Evolutionary conservation across 1,140 invertebrate genomes (phyloP), one percentile per base, ranked within the genome.

Genomic region (Formica exsecta): DNA sequence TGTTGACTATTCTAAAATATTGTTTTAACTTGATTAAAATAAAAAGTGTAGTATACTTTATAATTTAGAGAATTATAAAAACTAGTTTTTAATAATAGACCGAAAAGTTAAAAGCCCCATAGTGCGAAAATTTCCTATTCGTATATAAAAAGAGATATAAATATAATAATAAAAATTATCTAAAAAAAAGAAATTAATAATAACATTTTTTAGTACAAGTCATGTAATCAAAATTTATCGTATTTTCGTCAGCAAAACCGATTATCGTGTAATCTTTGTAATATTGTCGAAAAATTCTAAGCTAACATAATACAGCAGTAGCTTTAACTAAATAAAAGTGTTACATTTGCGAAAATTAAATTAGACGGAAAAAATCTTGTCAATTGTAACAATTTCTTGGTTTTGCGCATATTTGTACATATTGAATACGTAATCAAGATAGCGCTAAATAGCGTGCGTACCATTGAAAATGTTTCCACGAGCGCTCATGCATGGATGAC

Each of bases 381-480:
- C 16, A 29, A 44, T 44, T 77, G 32, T 36, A 64, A 0, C 25
- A 64, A 62, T 9, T 13, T 25, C 13, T 19, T 29, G 7, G 5
- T 36, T 80, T 66, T 54, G 25, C 13, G 44, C 13, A 29, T 29
- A 1, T 29, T 29, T 29, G 64, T 36, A 22, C 62, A 22, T 13
- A 11, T n/a, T 19, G 19, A 64, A 64, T 11, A 22, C n/a, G 41
- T 19, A 65, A 36, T 7, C 44, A 48, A 66, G 32, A 79, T 64
- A 29, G n/a, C 11, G 44, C 48, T 54, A 68, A 22, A 25, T 66
- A 65, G 29, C n/a, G 29, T 13, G 41, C 8, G 41, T 66, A 36
- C 7, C 64, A 38, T 79, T 68, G 29, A 68, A 79, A 68, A 79
- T 54, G 66, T 79, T 68, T 79, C 32, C 62, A 54, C 9, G 41